Conservation (phyloP, 2,888 invertebrate genomes). For the Bombylius discolor region DNA sequence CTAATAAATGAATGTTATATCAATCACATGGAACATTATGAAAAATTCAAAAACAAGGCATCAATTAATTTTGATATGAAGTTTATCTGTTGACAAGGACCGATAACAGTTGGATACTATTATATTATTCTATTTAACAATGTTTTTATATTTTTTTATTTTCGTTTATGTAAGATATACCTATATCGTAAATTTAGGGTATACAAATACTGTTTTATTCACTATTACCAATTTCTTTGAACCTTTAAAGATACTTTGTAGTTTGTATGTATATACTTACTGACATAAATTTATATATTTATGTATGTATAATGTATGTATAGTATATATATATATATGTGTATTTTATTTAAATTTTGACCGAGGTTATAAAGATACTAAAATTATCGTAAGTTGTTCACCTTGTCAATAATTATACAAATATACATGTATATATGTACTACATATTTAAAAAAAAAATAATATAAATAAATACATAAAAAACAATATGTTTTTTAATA, state of each 20-base stretch:
- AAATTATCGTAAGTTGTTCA: neutral
- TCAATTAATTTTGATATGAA: conserved; percentile 9
- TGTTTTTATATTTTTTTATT: too few relatives aligned
- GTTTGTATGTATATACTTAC: neutral
- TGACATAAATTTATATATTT: neutral
- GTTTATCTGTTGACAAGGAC: conserved; percentile 8
- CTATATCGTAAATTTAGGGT: too few relatives aligned
- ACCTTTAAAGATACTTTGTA: neutral
- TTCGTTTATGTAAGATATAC: too few relatives aligned
- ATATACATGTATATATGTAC: too few relatives aligned
- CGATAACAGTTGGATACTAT: conserved; percentile 4
- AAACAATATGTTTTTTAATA: too few relatives aligned
- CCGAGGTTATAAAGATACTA: neutral
- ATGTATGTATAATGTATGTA: neutral
- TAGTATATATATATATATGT: neutral
- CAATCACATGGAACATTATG: conserved; percentile 1
- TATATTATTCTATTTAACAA: too few relatives aligned
- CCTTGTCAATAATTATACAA: neutral
- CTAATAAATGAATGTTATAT: neutral
- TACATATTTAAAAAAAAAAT: too few relatives aligned
- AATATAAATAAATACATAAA: too few relatives aligned
- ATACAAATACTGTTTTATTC: too few relatives aligned
- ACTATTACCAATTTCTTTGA: too few relatives aligned
- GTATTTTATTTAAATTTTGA: neutral
- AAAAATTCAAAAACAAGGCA: conserved; percentile 3